Evolutionary conservation across 2,888 invertebrate species (phyloP).

Genomic region (Zhuqinia jingwanae): DNA sequence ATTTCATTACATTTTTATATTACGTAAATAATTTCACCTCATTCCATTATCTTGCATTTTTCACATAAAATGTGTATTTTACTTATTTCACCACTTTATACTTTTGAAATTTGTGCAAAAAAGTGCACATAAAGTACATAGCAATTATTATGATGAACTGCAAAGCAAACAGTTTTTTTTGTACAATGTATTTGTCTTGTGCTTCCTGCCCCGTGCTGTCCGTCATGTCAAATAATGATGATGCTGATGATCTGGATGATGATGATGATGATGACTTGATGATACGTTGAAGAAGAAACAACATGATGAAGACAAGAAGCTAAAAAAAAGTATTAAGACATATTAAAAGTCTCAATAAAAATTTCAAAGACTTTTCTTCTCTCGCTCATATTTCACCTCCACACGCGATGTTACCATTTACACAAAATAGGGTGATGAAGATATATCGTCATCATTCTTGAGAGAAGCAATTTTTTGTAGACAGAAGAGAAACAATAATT

Average conservation of each 20-base stretch:
- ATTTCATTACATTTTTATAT: no score
- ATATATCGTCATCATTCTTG: not conserved
- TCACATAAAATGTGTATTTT: no score
- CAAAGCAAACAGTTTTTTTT: no score
- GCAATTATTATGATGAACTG: no score
- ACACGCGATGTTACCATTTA: conserved; percentile 14
- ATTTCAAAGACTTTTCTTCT: not conserved
- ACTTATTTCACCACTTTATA: no score
- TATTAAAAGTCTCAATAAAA: conserved; percentile 1
- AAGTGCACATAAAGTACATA: no score
- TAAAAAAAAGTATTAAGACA: conserved; percentile 18
- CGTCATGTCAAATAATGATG: not conserved
- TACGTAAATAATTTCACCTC: no score
- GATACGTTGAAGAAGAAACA: no score
- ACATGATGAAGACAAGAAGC: not conserved
- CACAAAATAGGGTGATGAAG: not conserved
- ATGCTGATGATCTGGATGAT: not conserved
- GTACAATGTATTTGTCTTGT: not conserved
- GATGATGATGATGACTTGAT: not conserved
- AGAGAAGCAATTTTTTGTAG: not conserved
- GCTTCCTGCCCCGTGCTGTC: conserved; percentile 14
- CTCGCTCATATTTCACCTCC: not conserved
- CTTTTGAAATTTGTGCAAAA: no score
- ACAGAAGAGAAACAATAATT: not conserved
- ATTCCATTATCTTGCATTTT: no score